Percentiles rank a stretch among this genome's conserved stretches.
Conservation (phyloP, 2,113 vertebrate genomes). For the Hemiscyllium ocellatum region DNA sequence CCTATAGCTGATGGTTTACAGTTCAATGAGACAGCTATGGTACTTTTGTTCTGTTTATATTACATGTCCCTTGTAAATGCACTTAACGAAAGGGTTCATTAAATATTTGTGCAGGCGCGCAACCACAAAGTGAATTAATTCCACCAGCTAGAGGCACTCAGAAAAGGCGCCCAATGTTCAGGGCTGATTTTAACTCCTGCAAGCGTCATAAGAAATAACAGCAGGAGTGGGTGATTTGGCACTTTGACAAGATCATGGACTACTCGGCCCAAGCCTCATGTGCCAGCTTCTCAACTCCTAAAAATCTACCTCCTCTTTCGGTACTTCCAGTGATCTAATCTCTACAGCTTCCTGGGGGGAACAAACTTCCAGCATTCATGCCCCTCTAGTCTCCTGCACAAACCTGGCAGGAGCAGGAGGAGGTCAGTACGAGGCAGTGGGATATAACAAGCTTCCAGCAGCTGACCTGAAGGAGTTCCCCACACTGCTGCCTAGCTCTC, state of each 20-base stretch:
- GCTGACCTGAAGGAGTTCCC: background rate
- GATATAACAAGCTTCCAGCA: background rate
- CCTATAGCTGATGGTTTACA: background rate
- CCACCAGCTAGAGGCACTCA: constrained; percentile 11
- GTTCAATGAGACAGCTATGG: background rate
- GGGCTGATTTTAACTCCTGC: background rate
- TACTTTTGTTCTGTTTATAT: background rate
- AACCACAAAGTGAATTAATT: background rate
- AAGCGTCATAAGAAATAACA: background rate
- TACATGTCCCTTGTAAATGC: background rate
- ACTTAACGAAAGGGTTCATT: constrained; percentile 19
- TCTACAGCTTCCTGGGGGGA: too few relatives aligned
- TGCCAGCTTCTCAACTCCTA: too few relatives aligned
- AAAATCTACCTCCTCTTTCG: too few relatives aligned
- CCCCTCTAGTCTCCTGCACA: background rate
- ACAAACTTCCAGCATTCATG: too few relatives aligned
- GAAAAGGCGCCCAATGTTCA: background rate
- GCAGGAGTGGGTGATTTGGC: too few relatives aligned
- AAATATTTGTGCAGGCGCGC: constrained; percentile 29
- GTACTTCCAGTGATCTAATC: too few relatives aligned
- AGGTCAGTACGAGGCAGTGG: background rate
- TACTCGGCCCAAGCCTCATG: too few relatives aligned
- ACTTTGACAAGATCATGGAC: too few relatives aligned
- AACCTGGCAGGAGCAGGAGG: background rate
- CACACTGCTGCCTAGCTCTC: background rate